A percentile compares a stretch with the other conserved stretches of the same genome.
Conservation (phyloP, 2,888 invertebrate genomes). For the Thereva unica region DNA sequence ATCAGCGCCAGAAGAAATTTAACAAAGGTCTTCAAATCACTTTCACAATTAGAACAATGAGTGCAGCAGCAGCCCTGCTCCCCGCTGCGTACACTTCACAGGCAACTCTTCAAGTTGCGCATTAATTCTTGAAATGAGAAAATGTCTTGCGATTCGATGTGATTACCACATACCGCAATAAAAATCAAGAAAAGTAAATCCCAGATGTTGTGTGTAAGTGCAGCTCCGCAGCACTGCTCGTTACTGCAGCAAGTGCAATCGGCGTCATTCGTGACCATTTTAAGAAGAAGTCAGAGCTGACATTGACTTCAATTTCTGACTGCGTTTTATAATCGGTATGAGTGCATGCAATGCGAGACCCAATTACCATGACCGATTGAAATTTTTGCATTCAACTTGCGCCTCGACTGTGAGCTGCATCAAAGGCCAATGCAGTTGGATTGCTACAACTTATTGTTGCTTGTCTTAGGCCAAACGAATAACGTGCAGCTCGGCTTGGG, state of each 20-base stretch:
- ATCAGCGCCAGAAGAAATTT: too few species aligned
- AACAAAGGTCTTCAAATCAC: too few species aligned
- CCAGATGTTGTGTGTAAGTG: too few species aligned
- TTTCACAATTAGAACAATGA: too few species aligned
- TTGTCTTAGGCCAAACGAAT: slow-evolving; percentile 6
- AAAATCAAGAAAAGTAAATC: too few species aligned
- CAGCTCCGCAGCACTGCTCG: too few species aligned
- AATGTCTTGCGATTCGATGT: too few species aligned
- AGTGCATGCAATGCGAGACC: slow-evolving; percentile 36
- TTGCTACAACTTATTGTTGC: not conserved
- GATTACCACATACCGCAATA: too few species aligned
- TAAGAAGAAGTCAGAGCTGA: slow-evolving; percentile 40
- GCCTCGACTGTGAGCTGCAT: slow-evolving; percentile 36
- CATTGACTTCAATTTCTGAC: slow-evolving; percentile 42
- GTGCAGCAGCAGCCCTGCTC: too few species aligned
- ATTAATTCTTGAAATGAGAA: too few species aligned
- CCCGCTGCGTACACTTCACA: too few species aligned
- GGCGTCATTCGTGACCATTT: slow-evolving; percentile 39
- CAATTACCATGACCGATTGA: slow-evolving; percentile 42
- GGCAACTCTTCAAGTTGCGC: too few species aligned
- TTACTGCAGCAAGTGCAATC: slow-evolving; percentile 26
- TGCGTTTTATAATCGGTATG: slow-evolving; percentile 37
- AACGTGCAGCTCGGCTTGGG: slow-evolving; percentile 15
- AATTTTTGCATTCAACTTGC: slow-evolving; percentile 42
- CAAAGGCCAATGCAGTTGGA: slow-evolving; percentile 37